Evolutionary conservation across 2,113 vertebrate genomes (phyloP).

Genomic region (Lepus europaeus): DNA sequence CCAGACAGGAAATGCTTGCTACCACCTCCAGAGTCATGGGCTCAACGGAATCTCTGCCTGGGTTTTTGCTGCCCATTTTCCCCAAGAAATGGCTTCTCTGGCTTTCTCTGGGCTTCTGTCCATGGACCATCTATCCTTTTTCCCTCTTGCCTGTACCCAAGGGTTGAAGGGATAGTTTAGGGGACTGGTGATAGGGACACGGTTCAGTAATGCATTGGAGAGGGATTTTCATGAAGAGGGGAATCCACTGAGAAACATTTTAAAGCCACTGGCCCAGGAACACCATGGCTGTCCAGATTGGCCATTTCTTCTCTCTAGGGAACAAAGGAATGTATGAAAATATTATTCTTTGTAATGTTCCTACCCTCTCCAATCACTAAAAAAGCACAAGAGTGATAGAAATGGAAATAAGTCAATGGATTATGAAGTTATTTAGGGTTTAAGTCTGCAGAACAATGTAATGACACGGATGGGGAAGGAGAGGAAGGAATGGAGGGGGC

Average conservation of each 20-base stretch:
- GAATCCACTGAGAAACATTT: background rate
- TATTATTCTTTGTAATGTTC: background rate
- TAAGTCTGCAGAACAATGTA: background rate
- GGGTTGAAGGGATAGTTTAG: background rate
- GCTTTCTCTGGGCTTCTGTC: background rate
- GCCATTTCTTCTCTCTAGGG: background rate
- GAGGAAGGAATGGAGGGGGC: background rate
- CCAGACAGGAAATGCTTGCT: no score
- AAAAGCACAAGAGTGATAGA: background rate
- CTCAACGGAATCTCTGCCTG: background rate
- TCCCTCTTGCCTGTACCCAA: background rate
- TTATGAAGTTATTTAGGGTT: background rate
- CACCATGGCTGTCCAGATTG: background rate
- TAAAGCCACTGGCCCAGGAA: background rate
- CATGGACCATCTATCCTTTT: background rate
- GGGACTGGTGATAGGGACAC: no score
- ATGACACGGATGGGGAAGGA: background rate
- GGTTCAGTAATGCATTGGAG: background rate
- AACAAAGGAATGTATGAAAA: background rate
- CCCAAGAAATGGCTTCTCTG: background rate
- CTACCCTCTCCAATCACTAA: background rate
- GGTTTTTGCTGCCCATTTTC: background rate
- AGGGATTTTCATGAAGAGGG: background rate
- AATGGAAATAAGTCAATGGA: background rate
- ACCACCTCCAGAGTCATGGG: background rate